Evolutionary conservation across 2,113 vertebrate species (phyloP), one percentile per base, ranked within the genome.

Genomic region (Ranitomeya variabilis): DNA sequence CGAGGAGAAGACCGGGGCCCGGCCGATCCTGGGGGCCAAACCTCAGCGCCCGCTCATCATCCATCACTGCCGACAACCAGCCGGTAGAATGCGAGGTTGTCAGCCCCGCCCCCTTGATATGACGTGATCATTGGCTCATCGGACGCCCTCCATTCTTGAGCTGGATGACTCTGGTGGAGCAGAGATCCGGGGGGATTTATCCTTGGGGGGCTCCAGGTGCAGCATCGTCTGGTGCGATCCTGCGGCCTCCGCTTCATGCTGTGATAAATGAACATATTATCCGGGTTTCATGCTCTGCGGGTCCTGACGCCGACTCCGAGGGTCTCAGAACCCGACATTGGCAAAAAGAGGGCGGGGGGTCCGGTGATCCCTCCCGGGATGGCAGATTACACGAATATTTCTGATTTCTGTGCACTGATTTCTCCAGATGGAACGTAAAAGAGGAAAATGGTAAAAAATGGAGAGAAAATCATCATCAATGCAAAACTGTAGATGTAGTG

Each of bases 321-420:
- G 74, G 67, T 15, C 92, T 89, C 90, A 21, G 88, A 92, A 92
- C 90, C 85, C 91, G 88, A 90, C 91, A 60, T 91, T 92, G 92
- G 92, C 90, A 87, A 84, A 86, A 66, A 85, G 26, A 94, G 91
- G 93, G 88, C 87, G 90, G 87, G 79, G 83, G 85, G 86, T 31
- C 74, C 69, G 54, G 73, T 66, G 83, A 80, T 85, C 73, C 87
- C 90, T 91, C 87, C 74, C 37, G 90, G 90, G 86, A 91, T 64
- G 31, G 83, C 86, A 82, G 82, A 26, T 86, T 45, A 73, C 69
- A 37, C 0, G 26, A 73, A 4, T 37, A 62, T 62, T 78, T 52
- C 55, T 59, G 62, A n/a, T 86, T 78, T 78, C 76, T 92, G 57
- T 91, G 83, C 77, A 90, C 52, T 89, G 87, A 91, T 19, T 74